phyloP scores from a whole-genome alignment of 2,888 invertebrate species.

The Belgica antarctica region DNA sequence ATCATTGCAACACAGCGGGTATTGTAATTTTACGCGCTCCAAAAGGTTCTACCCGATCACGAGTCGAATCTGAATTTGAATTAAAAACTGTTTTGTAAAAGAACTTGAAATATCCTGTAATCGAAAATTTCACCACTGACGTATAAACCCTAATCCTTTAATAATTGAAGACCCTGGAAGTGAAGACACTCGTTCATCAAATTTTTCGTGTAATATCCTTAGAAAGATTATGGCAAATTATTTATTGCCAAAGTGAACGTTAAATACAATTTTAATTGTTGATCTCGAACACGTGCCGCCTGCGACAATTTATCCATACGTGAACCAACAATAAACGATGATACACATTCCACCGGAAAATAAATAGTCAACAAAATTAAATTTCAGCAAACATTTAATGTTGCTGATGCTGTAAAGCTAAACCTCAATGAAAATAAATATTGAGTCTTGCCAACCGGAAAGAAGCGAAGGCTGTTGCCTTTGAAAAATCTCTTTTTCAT shows the following conservation, averaged over 20 bases:
- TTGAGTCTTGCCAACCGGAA: background rate
- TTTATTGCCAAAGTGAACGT: slow-evolving; percentile 26
- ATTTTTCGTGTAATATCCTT: too few species aligned
- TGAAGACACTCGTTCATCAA: too few species aligned
- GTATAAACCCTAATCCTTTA: too few species aligned
- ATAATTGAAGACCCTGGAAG: too few species aligned
- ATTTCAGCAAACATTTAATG: slow-evolving; percentile 1
- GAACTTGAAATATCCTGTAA: too few species aligned
- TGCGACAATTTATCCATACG: background rate
- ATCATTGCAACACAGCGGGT: too few species aligned
- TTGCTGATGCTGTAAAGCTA: background rate
- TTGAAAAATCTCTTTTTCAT: background rate
- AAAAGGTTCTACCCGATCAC: too few species aligned
- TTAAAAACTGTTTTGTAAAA: too few species aligned
- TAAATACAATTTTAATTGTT: slow-evolving; percentile 42
- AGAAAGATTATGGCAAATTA: too few species aligned
- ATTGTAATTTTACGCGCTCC: too few species aligned
- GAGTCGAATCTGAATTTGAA: too few species aligned
- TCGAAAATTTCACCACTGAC: too few species aligned
- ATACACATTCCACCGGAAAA: background rate
- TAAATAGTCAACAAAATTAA: slow-evolving; percentile 17
- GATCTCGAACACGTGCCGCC: background rate
- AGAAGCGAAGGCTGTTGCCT: background rate
- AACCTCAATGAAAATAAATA: slow-evolving; percentile 23
- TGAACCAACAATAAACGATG: background rate